These are phyloP conservation scores for Petrocephalus sullivani DNA, from an alignment of 2,797 vertebrate genomes.

Conservation along the genomic window DNA sequence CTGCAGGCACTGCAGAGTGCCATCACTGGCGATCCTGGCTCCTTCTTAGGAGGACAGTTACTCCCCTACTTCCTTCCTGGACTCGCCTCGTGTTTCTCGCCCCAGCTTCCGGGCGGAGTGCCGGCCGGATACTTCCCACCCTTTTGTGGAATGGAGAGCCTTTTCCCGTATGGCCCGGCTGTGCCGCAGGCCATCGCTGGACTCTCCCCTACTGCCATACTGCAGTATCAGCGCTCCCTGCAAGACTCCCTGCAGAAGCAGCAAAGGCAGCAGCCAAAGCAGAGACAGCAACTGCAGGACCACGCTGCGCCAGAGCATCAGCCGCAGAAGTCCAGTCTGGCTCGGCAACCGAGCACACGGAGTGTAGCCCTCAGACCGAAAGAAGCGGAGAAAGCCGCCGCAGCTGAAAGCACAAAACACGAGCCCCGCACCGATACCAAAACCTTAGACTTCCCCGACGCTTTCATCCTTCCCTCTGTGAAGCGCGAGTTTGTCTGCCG, in stretches of 20 bases:
- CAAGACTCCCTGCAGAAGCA: slow-evolving; percentile 97
- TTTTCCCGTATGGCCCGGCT: slow-evolving; percentile 91
- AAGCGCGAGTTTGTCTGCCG: slow-evolving; percentile 99
- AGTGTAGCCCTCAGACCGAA: slow-evolving; percentile 79
- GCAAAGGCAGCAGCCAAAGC: slow-evolving; percentile 63
- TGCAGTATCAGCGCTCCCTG: slow-evolving; percentile 95
- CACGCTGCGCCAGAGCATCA: slow-evolving; percentile 51
- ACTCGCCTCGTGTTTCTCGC: slow-evolving; percentile 93
- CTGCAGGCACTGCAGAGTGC: slow-evolving; percentile 93
- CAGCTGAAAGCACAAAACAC: slow-evolving; percentile 98
- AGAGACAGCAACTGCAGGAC: slow-evolving; percentile 44
- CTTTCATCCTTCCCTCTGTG: slow-evolving; percentile 94
- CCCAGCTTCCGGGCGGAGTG: slow-evolving; percentile 90
- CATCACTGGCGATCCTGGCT: slow-evolving; percentile 85
- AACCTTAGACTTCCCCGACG: slow-evolving; percentile 96
- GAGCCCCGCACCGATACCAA: slow-evolving; percentile 88
- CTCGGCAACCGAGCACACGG: slow-evolving; percentile 74
- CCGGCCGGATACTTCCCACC: slow-evolving; percentile 95
- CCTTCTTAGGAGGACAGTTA: slow-evolving; percentile 95
- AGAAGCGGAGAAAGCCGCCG: slow-evolving; percentile 89
- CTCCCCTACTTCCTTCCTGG: slow-evolving; percentile 98
- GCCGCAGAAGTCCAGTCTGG: slow-evolving; percentile 69
- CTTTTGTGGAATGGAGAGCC: slow-evolving; percentile 90
- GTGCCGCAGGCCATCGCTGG: slow-evolving; percentile 92
- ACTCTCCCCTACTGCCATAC: slow-evolving; percentile 81